Evolutionary conservation across 2,113 vertebrate species (phyloP), one percentile per base, ranked within the genome.

Genomic region (Loxodonta africana): DNA sequence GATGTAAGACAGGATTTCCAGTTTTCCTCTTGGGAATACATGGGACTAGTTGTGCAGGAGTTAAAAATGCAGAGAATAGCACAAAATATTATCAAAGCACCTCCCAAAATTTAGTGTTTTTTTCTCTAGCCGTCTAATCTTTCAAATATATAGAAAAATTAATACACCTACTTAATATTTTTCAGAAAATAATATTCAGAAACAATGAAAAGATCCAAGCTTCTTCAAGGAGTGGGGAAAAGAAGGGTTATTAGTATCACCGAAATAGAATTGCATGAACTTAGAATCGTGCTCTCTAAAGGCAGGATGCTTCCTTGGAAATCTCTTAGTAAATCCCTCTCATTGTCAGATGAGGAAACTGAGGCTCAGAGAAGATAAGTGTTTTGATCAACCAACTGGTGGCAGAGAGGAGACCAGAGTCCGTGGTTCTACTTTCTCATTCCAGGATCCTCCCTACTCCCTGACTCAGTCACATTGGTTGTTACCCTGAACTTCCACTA

Each of bases 21-120:
- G 30, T 60, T 95, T 88, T 81, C 44, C 12, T 48, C 33, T 48
- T 80, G 33, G 74, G 94, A 92, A 73, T n/a, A 90, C 74, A 83
- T 4, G 81, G 48, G 21, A 62, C 26, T 26, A 25, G 73, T 95
- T 73, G 17, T 53, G 9, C 9, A n/a, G 23, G 60, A 28, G 28
- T 63, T 89, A 74, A 67, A 91, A 78, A 71, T 21, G 21, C 53
- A 80, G 28, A 57, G 3, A 83, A 1, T 23, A 46, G 71, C 28
- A 62, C 12, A 57, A 23, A 69, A 44, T 37, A 53, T 26, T 78
- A 0, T 41, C 57, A 7, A 28, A 87, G 4, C 15, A 78, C 37
- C 62, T 88, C 48, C 48, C 48, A 48, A 73, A 95, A 53, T 12
- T 89, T 53, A 62, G 48, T 48, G 10, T 48, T 62, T 69, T 74